Evolutionary conservation across 2,797 vertebrate genomes (phyloP), one percentile per base, ranked within the genome.

Genomic region (Muraenolepis orangiensis): DNA sequence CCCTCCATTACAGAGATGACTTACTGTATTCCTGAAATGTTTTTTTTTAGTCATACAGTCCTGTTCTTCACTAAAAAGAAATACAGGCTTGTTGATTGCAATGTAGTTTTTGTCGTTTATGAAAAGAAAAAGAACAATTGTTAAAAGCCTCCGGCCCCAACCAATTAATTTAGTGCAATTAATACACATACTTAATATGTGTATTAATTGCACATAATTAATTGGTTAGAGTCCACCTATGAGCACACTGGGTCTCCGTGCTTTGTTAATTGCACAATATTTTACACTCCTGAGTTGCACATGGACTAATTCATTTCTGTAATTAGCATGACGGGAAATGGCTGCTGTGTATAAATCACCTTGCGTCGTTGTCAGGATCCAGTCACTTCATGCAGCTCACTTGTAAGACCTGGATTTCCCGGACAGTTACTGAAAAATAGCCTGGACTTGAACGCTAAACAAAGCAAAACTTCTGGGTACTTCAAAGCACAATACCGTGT

Each of bases 241-340:
- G 88, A 88, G 80, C 77, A 70, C 74, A 81, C 84, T 77, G 71
- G 75, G 87, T 86, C 85, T 83, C 81, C 76, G 30, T 87, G 75
- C 87, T 88, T 91, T 91, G 85, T 92, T 91, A 87, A 83, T 78
- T 66, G 72, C 81, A 87, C 86, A 82, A 88, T 87, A 87, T 88
- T 89, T 88, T 81, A 87, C 81, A 85, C 81, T 76, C 78, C 82
- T 79, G 83, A 88, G 84, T 86, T 88, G 81, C 85, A 80, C 82
- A 74, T 70, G 29, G 81, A 77, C 77, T 88, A 89, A 91, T 93
- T 89, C 87, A 90, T 87, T 86, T 91, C 82, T 78, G 80, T 91
- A 90, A 93, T 93, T 90, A 91, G 86, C 90, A 84, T 87, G 87
- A 87, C 87, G 82, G 81, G 77, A 80, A 89, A 77, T 86, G 86